Percentiles rank a stretch among this genome's conserved stretches.
phyloP scores from a whole-genome alignment of 2,113 vertebrate species.

The Cheilinus undulatus region DNA sequence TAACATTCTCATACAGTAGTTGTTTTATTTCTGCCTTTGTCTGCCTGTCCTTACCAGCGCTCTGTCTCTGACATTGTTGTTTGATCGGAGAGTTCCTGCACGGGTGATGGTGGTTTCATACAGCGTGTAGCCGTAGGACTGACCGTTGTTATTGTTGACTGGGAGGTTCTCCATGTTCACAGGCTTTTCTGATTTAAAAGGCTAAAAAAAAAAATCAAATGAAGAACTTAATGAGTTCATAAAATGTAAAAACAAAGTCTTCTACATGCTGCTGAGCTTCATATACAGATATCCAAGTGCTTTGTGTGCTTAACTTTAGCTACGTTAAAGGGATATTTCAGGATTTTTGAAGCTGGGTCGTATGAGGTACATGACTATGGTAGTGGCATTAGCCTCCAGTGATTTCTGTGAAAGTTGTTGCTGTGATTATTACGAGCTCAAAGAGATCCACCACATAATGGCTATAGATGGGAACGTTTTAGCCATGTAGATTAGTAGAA shows the following conservation, averaged over 20 bases:
- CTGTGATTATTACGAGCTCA: too few relatives aligned
- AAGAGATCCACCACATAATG: too few relatives aligned
- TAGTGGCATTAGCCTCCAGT: too few relatives aligned
- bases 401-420: too few relatives aligned
- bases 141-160: slow-evolving; percentile 86
- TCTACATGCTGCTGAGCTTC: not conserved
- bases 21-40: not conserved
- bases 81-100: slow-evolving; percentile 82
- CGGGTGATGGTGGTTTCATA: slow-evolving; percentile 87
- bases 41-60: slow-evolving; percentile 84
- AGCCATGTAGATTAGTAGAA: too few relatives aligned
- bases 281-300: too few relatives aligned
- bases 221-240: not conserved
- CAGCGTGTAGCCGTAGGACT: slow-evolving; percentile 89
- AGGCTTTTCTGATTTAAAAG: slow-evolving; percentile 81
- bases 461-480: too few relatives aligned
- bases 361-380: too few relatives aligned
- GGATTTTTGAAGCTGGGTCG: too few relatives aligned
- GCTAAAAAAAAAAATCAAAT: slow-evolving; percentile 68
- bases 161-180: slow-evolving; percentile 92
- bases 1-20: slow-evolving; percentile 4
- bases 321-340: too few relatives aligned
- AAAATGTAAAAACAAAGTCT: not conserved
- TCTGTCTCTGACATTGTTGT: slow-evolving; percentile 85
- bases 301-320: too few relatives aligned